Percentiles rank a stretch among this genome's conserved stretches.
Conservation (phyloP, 2,797 vertebrate genomes). For the Siniperca scherzeri region DNA sequence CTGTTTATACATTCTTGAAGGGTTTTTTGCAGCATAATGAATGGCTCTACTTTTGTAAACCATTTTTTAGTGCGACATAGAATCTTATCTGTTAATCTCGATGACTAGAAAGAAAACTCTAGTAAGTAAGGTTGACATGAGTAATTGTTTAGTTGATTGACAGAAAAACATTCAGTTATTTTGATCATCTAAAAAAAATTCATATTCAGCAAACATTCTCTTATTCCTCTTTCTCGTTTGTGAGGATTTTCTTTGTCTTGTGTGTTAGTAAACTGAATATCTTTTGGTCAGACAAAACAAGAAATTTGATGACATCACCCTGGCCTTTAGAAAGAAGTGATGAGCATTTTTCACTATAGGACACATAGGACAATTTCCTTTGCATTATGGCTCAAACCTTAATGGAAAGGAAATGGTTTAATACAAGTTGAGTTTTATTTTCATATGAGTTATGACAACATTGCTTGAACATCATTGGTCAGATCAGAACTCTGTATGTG, state of each 20-base stretch:
- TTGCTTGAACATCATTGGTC: neutral
- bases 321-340: neutral
- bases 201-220: too few relatives aligned
- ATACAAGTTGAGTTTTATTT: neutral
- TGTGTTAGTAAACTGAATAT: too few relatives aligned
- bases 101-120: neutral
- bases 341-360: neutral
- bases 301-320: too few relatives aligned
- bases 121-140: neutral
- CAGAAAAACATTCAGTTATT: neutral
- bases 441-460: neutral
- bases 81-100: neutral
- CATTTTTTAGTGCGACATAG: neutral
- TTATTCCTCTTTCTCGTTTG: too few relatives aligned
- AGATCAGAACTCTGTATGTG: neutral
- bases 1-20: neutral
- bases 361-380: neutral
- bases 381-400: neutral
- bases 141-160: neutral
- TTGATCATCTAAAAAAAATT: neutral
- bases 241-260: neutral
- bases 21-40: slow-evolving; percentile 1
- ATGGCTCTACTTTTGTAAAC: neutral
- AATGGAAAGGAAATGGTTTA: neutral
- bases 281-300: neutral